Conservation (phyloP, 64 coral and sea anemone species). For the Actinia tenebrosa region DNA sequence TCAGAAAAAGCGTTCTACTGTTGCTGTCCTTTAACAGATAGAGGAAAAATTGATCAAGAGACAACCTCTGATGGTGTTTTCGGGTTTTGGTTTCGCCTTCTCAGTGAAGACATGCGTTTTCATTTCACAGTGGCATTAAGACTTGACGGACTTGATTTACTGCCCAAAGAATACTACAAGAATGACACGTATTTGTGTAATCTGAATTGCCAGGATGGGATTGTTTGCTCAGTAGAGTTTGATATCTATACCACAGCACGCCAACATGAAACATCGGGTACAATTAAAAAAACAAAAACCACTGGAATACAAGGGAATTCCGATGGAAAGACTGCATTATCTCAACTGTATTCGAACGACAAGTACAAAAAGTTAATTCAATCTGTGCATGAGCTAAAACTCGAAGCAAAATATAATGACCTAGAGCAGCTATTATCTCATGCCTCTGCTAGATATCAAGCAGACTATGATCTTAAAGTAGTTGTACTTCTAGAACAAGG, state of each 20-base stretch:
- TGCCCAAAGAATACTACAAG: constrained; percentile 19
- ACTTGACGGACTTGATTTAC: constrained; percentile 40
- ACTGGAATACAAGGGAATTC: neutral
- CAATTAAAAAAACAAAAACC: constrained; percentile 31
- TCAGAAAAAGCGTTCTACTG: constrained; percentile 30
- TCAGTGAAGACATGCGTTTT: constrained; percentile 58
- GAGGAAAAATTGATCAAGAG: constrained; percentile 15
- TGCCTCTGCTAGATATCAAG: constrained; percentile 32
- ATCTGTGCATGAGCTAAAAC: constrained; percentile 48
- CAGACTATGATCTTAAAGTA: constrained; percentile 56
- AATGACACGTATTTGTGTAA: constrained; percentile 23
- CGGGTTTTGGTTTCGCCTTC: constrained; percentile 96
- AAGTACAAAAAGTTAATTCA: constrained; percentile 52
- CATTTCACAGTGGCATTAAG: constrained; percentile 64
- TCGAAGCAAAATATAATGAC: constrained; percentile 43
- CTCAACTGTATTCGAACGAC: constrained; percentile 57
- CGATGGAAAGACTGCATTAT: neutral
- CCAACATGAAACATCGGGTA: neutral
- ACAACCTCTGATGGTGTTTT: neutral
- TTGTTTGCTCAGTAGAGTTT: constrained; percentile 45
- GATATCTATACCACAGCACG: constrained; percentile 39
- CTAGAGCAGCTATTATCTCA: constrained; percentile 54
- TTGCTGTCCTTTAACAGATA: constrained; percentile 54
- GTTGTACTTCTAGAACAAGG: constrained; percentile 79
- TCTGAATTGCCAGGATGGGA: constrained; percentile 4